These are phyloP conservation scores for Carapus acus DNA, from an alignment of 2,797 vertebrate species.

Conservation along the genomic window DNA sequence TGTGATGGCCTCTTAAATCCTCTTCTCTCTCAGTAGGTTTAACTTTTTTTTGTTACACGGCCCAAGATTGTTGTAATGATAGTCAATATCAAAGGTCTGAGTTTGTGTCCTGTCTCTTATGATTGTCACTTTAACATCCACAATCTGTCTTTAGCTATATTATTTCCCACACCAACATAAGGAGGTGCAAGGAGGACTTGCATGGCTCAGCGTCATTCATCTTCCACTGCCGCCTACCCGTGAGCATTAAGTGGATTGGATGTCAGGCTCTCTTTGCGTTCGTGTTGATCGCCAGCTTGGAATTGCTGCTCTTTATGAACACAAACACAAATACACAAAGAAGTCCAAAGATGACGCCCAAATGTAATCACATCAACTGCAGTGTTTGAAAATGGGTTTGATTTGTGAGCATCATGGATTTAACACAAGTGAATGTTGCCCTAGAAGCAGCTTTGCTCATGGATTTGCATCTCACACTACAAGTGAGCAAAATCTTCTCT, in stretches of 20 bases:
- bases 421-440: too few species aligned
- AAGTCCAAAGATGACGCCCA: conserved; percentile 15
- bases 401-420: too few species aligned
- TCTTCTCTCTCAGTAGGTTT: conserved; percentile 29
- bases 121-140: too few species aligned
- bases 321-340: conserved; percentile 30
- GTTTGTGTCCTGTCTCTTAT: too few species aligned
- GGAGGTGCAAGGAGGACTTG: neutral
- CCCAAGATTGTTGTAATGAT: too few species aligned
- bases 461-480: neutral
- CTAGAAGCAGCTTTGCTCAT: neutral
- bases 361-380: conserved; percentile 16
- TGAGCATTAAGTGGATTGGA: conserved; percentile 43
- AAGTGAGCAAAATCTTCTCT: too few species aligned
- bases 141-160: too few species aligned
- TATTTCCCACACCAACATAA: too few species aligned
- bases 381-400: too few species aligned
- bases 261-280: conserved; percentile 40
- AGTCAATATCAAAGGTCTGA: too few species aligned
- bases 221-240: conserved; percentile 26
- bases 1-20: conserved; percentile 38
- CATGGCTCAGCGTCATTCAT: conserved; percentile 36
- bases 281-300: conserved; percentile 14
- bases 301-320: conserved; percentile 21
- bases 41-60: too few species aligned